Base-by-base conservation (phyloP, 2,888 invertebrate species). In the Nephrocerus scutellatus region DNA sequence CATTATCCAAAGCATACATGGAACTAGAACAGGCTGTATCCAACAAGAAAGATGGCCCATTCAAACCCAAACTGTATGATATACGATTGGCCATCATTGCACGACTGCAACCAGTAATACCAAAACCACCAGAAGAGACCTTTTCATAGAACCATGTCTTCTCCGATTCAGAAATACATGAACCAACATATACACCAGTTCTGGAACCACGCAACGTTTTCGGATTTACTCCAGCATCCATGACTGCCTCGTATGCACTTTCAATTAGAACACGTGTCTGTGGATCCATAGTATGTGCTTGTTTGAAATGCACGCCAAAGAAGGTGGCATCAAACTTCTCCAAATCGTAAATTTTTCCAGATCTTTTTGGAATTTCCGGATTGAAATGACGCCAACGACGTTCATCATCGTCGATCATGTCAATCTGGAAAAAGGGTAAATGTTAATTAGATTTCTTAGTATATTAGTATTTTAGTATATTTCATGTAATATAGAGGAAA, bases 1-100 rank as follows among this genome's bases (percentile, higher is more conserved):
- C 88, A 47, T 83, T 82, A 54, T 93, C 89, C 39, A 95, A 50
- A 0, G 92, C 93, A 52, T 86, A 80, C 49, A 92, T 74, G 7
- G 91, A 87, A 38, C 93, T 93, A n/a, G 91, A 91, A 63, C 95
- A 96, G 0, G 95, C 95, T 0, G 93, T 90, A 68, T 96, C 95
- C 8, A 90, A 74, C 2, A 84, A 75, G 69, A 82, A 87, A 5
- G 91, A 90, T 0, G 93, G 93, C 1, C 95, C 92, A 53, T 82
- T 83, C 12, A 89, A 74, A 18, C 91, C 91, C 44, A 95, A 74
- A 70, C 82, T 82, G 65, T 86, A 93, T 2, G 91, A 91, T 47
- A 96, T 76, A 36, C 92, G 77, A 68, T 92, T 90, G 10, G 92
- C 84, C 59, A 92, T 75, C 90, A 93, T 91, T 5, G 90, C 88